Conservation (phyloP, 1,140 invertebrate genomes). For the Cyclina sinensis region DNA sequence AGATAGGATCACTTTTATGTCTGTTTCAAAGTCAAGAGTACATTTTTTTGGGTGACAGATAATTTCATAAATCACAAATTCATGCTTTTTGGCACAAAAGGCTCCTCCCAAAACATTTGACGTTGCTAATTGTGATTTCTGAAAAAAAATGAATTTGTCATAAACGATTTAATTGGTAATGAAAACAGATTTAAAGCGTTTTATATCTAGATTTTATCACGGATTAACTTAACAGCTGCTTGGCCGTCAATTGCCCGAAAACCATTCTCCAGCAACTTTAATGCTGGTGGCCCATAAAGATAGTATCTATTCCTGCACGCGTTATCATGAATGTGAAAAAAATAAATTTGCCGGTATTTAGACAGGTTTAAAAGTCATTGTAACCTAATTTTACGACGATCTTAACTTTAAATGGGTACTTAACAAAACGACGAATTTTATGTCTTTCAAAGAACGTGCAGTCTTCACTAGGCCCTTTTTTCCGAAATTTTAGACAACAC, state of each 20-base stretch:
- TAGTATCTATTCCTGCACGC: conserved; percentile 57
- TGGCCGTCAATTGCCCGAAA: conserved; percentile 46
- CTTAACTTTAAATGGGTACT: conserved; percentile 49
- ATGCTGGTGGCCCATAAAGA: conserved; percentile 56
- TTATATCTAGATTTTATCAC: conserved; percentile 52
- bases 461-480: neutral
- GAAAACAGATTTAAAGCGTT: conserved; percentile 24
- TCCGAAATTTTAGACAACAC: neutral
- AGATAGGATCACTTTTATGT: conserved; percentile 15
- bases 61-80: conserved; percentile 16
- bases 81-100: neutral
- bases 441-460: neutral
- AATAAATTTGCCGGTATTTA: conserved; percentile 57
- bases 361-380: conserved; percentile 26
- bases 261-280: conserved; percentile 19
- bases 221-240: conserved; percentile 64
- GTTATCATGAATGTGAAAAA: neutral
- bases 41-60: neutral
- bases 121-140: conserved; percentile 34
- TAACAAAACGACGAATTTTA: conserved; percentile 18
- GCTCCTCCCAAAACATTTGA: neutral
- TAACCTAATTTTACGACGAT: conserved; percentile 50
- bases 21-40: neutral
- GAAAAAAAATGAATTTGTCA: conserved; percentile 49
- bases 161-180: conserved; percentile 48